Base-by-base conservation (phyloP, 2,888 invertebrate genomes). In the Punctoribates punctum region DNA sequence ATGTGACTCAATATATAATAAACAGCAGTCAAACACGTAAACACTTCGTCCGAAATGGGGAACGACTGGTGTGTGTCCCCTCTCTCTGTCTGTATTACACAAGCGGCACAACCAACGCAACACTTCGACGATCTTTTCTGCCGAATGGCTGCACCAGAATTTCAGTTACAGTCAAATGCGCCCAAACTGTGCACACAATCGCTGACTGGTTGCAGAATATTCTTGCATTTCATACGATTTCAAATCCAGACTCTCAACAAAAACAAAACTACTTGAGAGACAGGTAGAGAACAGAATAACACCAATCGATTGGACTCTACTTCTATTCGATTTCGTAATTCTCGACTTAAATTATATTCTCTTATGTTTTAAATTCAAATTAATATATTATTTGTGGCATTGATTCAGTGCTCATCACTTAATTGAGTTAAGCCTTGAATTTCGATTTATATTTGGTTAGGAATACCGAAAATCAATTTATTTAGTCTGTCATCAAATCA, bases 21-120 rank as follows among this genome's bases (percentile, higher is more conserved):
- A 34, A 67, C 67, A 38, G 34, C 67, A 38, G 5, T 38, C 38
- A 67, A 34, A 67, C 67, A 67, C 67, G 67, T 67, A 67, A 67
- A 67, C 67, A 67, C 67, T 67, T 67, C 67, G 67, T 34, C 34
- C 67, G 34, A 67, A 67, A 38, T 38, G 67, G 67, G 67, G 67
- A 38, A 38, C n/a, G 17, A 38, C 34, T 17, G 34, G n/a, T 67
- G 67, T 9, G n/a, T 38, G 38, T 67, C 67, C 67, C 67, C 67
- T 4, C 67, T 38, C 60, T 1, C 8, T 67, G n/a, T 67, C 34
- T 38, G 38, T 38, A 67, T 67, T 67, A 67, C 38, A 67, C 38
- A 67, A 67, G n/a, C 67, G 38, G 34, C 38, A 38, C 67, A 67
- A 38, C 67, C 67, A 67, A 67, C 67, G 67, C 67, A 67, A 29